Percentiles rank a stretch among this genome's conserved stretches.
Conservation (phyloP, 2,797 vertebrate species). For the Lemur catta region DNA sequence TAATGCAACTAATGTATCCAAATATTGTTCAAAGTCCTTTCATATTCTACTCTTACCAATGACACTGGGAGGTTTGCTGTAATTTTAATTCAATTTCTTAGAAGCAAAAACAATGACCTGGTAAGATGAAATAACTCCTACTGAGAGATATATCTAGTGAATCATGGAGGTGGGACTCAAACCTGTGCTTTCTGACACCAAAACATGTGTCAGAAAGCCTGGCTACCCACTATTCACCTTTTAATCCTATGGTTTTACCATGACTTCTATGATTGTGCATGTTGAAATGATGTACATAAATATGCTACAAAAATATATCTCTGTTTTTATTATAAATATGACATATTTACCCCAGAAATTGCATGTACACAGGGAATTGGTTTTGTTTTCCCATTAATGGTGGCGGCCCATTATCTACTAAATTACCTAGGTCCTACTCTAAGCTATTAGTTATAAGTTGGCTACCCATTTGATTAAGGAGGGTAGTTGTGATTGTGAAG, state of each 20-base stretch:
- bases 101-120: not conserved
- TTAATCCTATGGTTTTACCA: not conserved
- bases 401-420: not conserved
- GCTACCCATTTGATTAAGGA: not conserved
- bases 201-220: not conserved
- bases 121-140: not conserved
- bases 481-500: not conserved
- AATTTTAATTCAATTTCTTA: not conserved
- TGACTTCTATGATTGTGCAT: not conserved
- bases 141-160: not conserved
- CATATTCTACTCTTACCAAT: not conserved
- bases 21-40: not conserved
- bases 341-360: not conserved
- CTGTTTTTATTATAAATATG: not conserved
- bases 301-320: not conserved
- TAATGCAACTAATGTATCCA: not conserved
- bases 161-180: not conserved
- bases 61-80: not conserved
- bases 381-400: not conserved
- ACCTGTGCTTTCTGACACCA: not conserved
- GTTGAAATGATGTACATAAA: not conserved
- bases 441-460: not conserved
- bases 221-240: not conserved
- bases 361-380: too few species aligned
- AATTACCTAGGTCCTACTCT: not conserved